Base-by-base conservation (phyloP, 2,113 vertebrate genomes). In the Acanthochromis polyacanthus region DNA sequence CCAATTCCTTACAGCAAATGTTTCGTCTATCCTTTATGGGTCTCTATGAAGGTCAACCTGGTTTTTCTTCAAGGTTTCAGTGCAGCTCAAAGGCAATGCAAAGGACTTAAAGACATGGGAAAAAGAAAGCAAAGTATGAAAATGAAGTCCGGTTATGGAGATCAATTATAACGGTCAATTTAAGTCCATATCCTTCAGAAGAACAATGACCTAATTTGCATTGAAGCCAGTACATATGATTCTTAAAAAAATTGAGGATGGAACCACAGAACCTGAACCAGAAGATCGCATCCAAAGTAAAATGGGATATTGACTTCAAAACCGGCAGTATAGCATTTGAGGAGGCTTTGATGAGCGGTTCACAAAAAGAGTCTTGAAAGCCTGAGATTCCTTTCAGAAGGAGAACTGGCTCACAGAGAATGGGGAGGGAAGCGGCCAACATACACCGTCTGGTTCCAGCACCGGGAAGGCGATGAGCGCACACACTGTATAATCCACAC, bases 281-380 rank as follows among this genome's bases (percentile, higher is more conserved):
- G 43, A 75, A 77, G 66, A 78, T 84, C 16, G 68, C 63, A 61
- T 81, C 64, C 80, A 78, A 70, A 71, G 43, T 40, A 73, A 83
- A 65, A 72, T 46, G 60, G 69, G 11, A 81, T 76, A 82, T 71
- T 76, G 82, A 82, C 83, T 88, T 90, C 81, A 86, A 86, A 89
- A 87, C 76, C 77, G 63, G 67, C 69, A 65, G 59, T 63, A 43
- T 32, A 75, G 66, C 62, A 46, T 80, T 82, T 84, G 77, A 12
- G 9, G 70, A 64, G 57, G 62, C 87, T 91, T 91, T 92, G 82
- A 90, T 91, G 87, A 83, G 61, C 69, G 36, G 74, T 88, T 89
- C 83, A 85, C 81, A 87, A 87, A 87, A 84, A 72, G 61, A 66
- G 51, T 69, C 80, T 91, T 90, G 78, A 84, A 88, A 92, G 83